Percentiles rank a stretch among this genome's conserved stretches.
Evolutionary conservation across 30 jellyfish, hydroid and myxozoan genomes (phyloP).

Genomic region (Hydractinia echinata): DNA sequence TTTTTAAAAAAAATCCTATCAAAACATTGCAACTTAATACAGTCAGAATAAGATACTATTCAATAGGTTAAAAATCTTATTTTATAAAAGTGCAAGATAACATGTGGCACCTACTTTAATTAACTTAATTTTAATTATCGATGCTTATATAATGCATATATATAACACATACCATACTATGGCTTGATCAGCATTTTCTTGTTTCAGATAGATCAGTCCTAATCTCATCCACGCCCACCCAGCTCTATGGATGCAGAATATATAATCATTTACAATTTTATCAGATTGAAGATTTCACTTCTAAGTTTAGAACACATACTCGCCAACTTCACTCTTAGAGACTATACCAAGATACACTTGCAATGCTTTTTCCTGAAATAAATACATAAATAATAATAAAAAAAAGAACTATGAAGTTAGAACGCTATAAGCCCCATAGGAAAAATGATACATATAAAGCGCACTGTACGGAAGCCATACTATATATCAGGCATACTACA

Average conservation of each 20-base stretch:
- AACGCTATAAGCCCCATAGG: neutral
- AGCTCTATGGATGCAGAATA: conserved; percentile 24
- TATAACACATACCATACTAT: conserved; percentile 51
- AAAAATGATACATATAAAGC: neutral
- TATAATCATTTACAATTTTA: too few species aligned
- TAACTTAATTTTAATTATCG: too few species aligned
- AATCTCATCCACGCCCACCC: conserved; percentile 88
- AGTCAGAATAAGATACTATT: too few species aligned
- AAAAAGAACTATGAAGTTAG: neutral
- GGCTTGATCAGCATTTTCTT: conserved; percentile 54
- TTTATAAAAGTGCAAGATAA: too few species aligned
- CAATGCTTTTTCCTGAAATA: conserved; percentile 53
- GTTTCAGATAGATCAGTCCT: conserved; percentile 68
- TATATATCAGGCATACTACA: too few species aligned
- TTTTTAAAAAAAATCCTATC: too few species aligned
- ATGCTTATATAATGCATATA: too few species aligned
- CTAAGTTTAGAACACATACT: conserved; percentile 24
- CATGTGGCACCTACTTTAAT: too few species aligned
- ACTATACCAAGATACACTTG: conserved; percentile 46
- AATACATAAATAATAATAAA: neutral
- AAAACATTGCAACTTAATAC: too few species aligned
- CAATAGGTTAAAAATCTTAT: too few species aligned
- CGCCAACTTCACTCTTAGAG: conserved; percentile 41
- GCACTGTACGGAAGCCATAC: too few species aligned
- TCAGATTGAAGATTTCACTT: neutral